A percentile compares a stretch with the other conserved stretches of the same genome.
Evolutionary conservation across 2,888 invertebrate genomes (phyloP).

Genomic region (Amphipoea lucens): DNA sequence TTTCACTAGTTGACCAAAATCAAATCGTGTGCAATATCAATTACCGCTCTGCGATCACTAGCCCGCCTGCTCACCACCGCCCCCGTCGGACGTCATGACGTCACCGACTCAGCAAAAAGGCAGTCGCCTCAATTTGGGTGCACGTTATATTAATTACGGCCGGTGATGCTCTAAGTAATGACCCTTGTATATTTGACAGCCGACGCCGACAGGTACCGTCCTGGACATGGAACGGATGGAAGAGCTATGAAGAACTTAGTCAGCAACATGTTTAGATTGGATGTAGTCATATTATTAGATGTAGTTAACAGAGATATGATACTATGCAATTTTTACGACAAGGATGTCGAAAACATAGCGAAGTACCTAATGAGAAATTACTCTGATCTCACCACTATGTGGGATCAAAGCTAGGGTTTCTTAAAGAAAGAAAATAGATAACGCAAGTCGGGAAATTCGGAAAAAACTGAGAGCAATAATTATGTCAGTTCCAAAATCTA

Average conservation of each 20-base stretch:
- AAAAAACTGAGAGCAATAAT: not conserved
- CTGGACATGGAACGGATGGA: conserved; percentile 50
- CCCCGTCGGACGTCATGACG: conserved; percentile 32
- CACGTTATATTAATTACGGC: conserved; percentile 85
- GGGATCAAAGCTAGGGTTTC: no score
- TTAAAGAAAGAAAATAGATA: not conserved
- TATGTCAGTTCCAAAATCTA: not conserved
- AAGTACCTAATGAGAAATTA: not conserved
- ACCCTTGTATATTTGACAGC: conserved; percentile 89
- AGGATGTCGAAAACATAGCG: not conserved
- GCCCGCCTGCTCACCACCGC: not conserved
- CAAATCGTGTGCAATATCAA: conserved; percentile 44
- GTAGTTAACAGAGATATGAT: not conserved
- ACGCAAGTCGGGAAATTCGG: no score
- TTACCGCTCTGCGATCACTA: conserved; percentile 9
- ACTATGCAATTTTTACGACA: no score
- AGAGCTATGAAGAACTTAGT: conserved; percentile 1
- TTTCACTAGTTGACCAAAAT: conserved; percentile 9
- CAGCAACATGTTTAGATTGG: not conserved
- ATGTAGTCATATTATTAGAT: not conserved
- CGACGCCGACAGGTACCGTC: conserved; percentile 81
- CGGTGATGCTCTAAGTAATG: conserved; percentile 88
- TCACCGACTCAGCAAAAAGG: conserved; percentile 72
- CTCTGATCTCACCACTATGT: not conserved
- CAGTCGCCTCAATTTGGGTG: conserved; percentile 67